phyloP scores from a whole-genome alignment of 2,113 vertebrate species.

The Phylloscopus trochiloides region DNA sequence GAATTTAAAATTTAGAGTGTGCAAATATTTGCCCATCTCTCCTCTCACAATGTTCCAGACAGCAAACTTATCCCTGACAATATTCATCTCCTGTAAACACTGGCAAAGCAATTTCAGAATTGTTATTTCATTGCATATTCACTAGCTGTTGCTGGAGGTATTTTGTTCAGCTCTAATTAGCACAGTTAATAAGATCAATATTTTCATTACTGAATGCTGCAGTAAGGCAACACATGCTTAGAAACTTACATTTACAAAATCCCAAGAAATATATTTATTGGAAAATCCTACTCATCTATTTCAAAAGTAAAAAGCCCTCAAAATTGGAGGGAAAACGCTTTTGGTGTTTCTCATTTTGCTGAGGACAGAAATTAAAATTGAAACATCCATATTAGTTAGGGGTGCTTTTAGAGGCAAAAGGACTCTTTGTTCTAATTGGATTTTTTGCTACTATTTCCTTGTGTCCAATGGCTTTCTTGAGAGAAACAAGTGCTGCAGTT shows the following conservation, averaged over 20 bases:
- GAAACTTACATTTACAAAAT: not conserved
- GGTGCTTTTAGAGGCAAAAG: not conserved
- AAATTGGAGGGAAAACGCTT: not conserved
- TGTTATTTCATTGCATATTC: slow-evolving; percentile 42
- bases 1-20: not conserved
- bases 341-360: not conserved
- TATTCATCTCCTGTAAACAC: slow-evolving; percentile 25
- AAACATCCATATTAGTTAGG: not conserved
- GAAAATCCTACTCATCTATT: not conserved
- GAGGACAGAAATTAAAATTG: not conserved
- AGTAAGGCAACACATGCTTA: slow-evolving; percentile 19
- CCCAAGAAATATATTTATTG: not conserved
- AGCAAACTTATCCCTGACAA: not conserved
- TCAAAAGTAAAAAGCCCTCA: not conserved
- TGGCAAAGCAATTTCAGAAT: slow-evolving; percentile 24
- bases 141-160: slow-evolving; percentile 48
- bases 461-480: not conserved
- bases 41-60: not conserved
- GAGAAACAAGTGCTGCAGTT: not conserved
- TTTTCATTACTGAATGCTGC: slow-evolving; percentile 47
- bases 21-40: slow-evolving; percentile 6
- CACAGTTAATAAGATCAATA: slow-evolving; percentile 63
- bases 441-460: not conserved
- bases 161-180: slow-evolving; percentile 64
- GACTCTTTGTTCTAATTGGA: not conserved